phyloP scores from a whole-genome alignment of 1,140 invertebrate species.

The Tetragnatha versicolor region DNA sequence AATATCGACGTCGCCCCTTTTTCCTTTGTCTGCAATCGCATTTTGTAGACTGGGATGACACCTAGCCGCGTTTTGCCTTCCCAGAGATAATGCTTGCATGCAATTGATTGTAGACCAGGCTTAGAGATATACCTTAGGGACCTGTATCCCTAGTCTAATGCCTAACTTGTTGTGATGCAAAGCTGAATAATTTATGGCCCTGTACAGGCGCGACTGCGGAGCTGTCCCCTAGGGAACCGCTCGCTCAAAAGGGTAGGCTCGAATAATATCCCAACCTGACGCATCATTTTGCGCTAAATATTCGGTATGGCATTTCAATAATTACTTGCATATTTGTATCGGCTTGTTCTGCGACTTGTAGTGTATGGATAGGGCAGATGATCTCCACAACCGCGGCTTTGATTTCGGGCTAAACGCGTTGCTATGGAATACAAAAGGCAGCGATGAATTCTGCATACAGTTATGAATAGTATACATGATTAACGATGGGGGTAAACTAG shows the following conservation, averaged over 20 bases:
- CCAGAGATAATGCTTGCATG: no score
- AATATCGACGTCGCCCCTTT: no score
- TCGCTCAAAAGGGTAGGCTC: slow-evolving; percentile 17
- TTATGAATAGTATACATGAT: slow-evolving; percentile 40
- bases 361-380: slow-evolving; percentile 20
- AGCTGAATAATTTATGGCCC: slow-evolving; percentile 48
- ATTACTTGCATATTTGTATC: slow-evolving; percentile 50
- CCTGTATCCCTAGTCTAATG: not conserved
- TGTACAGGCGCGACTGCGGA: slow-evolving; percentile 49
- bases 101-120: slow-evolving; percentile 25
- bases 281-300: slow-evolving; percentile 49
- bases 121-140: slow-evolving; percentile 20
- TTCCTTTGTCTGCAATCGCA: no score
- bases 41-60: no score
- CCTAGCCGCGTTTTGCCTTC: no score
- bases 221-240: slow-evolving; percentile 28
- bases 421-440: slow-evolving; percentile 30
- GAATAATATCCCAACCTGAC: slow-evolving; percentile 37
- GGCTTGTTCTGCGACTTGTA: slow-evolving; percentile 6
- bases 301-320: slow-evolving; percentile 44
- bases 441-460: slow-evolving; percentile 10
- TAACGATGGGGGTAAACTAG: no score
- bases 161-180: slow-evolving; percentile 53
- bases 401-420: slow-evolving; percentile 23
- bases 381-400: slow-evolving; percentile 11